Base-by-base conservation (phyloP, 2,888 invertebrate species). In the Brachyptera putata region DNA sequence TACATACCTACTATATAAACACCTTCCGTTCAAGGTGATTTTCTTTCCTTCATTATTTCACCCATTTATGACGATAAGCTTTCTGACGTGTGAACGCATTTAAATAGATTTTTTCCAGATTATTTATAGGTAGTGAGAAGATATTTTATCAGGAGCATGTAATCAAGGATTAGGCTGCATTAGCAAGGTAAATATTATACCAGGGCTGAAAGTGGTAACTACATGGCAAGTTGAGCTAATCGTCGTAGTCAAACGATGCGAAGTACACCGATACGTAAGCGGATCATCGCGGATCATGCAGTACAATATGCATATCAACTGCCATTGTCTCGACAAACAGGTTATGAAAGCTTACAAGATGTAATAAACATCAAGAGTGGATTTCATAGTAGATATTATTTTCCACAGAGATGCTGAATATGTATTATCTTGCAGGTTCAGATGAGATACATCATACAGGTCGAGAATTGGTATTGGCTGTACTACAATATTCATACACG, bases 121-220 rank as follows among this genome's bases (percentile, higher is more conserved):
- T 30, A 30, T 30, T 30, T 30, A 7, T n/a, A n/a, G n/a, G 30
- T 11, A 30, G 5, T 30, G 30, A 5, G 30, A 5, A 30, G 49
- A 16, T 26, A 14, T 50, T 50, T 30, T 26, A 26, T 50, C n/a
- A 14, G 16, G 49, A n/a, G 26, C 13, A 50, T 25, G 53, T 53
- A 53, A 53, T 53, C 53, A 53, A 50, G 53, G 53, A 53, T 53
- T 53, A 53, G 53, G 30, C 50, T 25, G 3, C 53, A 53, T 53
- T 50, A 53, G 36, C 13, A 34, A 16, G 14, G 50, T 50, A 50
- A 50, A 50, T 34, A 50, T 34, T 50, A 50, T 46, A 46, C 24
- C 46, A 46, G 46, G 46, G 24, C 5, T 5, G 43, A 21, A 43
- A 5, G 43, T 5, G 21, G 43, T 39, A 39, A 9, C 39, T 5